phyloP scores from a whole-genome alignment of 2,797 vertebrate species.

The Oryzias sinensis region DNA sequence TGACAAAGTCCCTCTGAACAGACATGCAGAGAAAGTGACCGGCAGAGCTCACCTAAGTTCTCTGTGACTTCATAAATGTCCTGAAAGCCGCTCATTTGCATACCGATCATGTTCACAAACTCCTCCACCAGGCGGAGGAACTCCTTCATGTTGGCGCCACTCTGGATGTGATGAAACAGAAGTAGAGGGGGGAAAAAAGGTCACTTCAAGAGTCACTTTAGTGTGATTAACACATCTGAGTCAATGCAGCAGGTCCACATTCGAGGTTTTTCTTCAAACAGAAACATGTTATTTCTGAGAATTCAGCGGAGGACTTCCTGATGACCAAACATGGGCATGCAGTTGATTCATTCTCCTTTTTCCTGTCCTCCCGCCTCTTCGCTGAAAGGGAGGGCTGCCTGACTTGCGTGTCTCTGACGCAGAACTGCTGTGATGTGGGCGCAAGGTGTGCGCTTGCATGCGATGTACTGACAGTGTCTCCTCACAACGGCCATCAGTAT shows the following conservation, averaged over 20 bases:
- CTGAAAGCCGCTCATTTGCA: conserved; percentile 95
- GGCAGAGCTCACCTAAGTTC: conserved; percentile 89
- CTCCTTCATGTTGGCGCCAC: conserved; percentile 89
- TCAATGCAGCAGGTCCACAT: no score
- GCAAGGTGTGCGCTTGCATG: conserved; percentile 64
- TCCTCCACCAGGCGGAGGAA: conserved; percentile 91
- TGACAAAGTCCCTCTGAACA: conserved; percentile 42
- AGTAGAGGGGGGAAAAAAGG: no score
- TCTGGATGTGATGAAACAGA: conserved; percentile 69
- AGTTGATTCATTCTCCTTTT: conserved; percentile 67
- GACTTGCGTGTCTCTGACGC: conserved; percentile 78
- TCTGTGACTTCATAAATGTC: conserved; percentile 97
- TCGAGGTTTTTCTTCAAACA: not conserved
- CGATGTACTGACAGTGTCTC: conserved; percentile 54
- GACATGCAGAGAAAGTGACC: conserved; percentile 30
- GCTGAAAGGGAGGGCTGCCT: conserved; percentile 59
- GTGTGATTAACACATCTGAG: no score
- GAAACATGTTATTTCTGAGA: conserved; percentile 24
- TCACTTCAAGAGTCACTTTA: no score
- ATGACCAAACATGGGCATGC: conserved; percentile 71
- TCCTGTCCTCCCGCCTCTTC: conserved; percentile 47
- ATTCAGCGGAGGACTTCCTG: conserved; percentile 50
- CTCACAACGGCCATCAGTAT: conserved; percentile 52
- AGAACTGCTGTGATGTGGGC: conserved; percentile 73
- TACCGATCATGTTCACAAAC: conserved; percentile 92